Evolutionary conservation across 2,888 invertebrate species (phyloP).

Genomic region (Euplexia lucipara): DNA sequence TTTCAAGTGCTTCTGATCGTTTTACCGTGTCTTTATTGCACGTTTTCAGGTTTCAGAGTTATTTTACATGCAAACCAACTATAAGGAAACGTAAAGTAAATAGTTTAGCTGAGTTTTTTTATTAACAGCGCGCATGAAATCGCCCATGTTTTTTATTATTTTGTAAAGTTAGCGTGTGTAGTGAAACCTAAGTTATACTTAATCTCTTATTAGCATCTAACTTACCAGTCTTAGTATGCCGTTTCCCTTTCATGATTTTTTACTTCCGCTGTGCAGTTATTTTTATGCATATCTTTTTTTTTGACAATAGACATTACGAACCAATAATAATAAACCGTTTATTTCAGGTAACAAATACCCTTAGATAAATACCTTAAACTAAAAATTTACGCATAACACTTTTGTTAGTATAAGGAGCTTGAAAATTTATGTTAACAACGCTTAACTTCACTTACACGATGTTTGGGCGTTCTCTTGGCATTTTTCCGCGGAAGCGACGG

Average conservation of each 20-base stretch:
- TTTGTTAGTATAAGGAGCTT: too few species aligned
- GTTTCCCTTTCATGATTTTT: slow-evolving; percentile 21
- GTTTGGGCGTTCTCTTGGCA: too few species aligned
- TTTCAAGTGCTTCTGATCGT: too few species aligned
- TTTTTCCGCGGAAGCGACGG: too few species aligned
- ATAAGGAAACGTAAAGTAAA: slow-evolving; percentile 32
- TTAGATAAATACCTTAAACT: too few species aligned
- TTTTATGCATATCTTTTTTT: slow-evolving; percentile 9
- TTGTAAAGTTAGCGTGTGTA: slow-evolving; percentile 19
- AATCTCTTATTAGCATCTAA: slow-evolving; percentile 25
- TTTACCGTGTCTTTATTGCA: background rate
- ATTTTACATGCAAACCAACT: background rate
- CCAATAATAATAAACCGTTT: too few species aligned
- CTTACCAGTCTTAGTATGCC: slow-evolving; percentile 11
- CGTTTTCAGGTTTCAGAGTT: background rate
- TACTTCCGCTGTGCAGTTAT: slow-evolving; percentile 28
- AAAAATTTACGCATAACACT: too few species aligned
- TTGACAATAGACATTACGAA: too few species aligned
- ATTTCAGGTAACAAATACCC: too few species aligned
- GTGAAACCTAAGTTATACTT: slow-evolving; percentile 40
- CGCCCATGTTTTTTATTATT: background rate
- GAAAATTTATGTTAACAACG: too few species aligned
- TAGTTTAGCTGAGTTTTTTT: slow-evolving; percentile 25
- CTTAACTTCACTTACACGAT: too few species aligned
- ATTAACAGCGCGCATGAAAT: slow-evolving; percentile 11